Percentiles rank a stretch among this genome's conserved stretches.
Conservation (phyloP, 2,888 invertebrate genomes). For the Pristionchus arcanus region DNA sequence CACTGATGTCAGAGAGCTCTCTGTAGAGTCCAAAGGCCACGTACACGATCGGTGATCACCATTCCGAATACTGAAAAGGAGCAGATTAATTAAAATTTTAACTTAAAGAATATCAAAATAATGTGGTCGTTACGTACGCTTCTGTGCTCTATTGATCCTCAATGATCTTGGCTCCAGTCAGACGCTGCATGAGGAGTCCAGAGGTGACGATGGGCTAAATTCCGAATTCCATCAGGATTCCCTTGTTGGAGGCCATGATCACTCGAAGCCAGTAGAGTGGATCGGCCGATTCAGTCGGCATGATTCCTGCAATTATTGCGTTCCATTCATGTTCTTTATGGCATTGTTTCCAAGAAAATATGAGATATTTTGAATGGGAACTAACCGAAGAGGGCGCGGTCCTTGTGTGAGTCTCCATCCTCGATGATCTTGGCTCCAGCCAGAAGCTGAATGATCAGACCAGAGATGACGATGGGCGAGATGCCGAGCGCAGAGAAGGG, state of each 20-base stretch:
- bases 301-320: slow-evolving; percentile 91
- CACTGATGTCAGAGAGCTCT: slow-evolving; percentile 99
- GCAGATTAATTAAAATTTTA: slow-evolving; percentile 51
- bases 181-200: too few relatives aligned
- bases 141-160: slow-evolving; percentile 99
- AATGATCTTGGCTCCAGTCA: too few relatives aligned
- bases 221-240: slow-evolving; percentile 99
- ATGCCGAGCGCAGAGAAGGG: too few relatives aligned
- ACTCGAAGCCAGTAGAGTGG: slow-evolving; percentile 99
- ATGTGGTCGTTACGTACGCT: slow-evolving; percentile 86
- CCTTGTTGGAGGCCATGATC: slow-evolving; percentile 97
- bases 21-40: slow-evolving; percentile 99
- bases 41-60: slow-evolving; percentile 98
- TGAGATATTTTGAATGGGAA: not conserved
- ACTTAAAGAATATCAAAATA: not conserved
- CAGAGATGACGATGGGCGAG: too few relatives aligned
- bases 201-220: slow-evolving; percentile 99
- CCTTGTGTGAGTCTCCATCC: too few relatives aligned
- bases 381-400: too few relatives aligned
- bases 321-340: not conserved
- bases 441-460: too few relatives aligned
- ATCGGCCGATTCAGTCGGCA: slow-evolving; percentile 99
- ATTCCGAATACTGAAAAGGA: slow-evolving; percentile 89
- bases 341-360: not conserved
- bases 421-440: slow-evolving; percentile 99